phyloP scores from a whole-genome alignment of 2,113 vertebrate genomes.

The Periophthalmus modestus region DNA sequence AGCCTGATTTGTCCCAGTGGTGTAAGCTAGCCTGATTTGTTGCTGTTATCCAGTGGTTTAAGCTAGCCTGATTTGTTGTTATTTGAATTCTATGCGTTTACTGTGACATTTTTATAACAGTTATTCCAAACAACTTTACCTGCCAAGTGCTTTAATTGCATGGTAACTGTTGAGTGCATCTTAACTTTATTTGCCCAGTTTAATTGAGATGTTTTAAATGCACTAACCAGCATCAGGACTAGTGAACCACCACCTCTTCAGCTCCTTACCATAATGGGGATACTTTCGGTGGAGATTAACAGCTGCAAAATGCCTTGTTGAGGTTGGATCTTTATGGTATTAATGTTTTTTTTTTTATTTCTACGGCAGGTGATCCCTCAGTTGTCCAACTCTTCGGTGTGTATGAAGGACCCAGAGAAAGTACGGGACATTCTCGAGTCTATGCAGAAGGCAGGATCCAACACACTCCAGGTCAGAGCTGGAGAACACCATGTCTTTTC shows the following conservation, averaged over 20 bases:
- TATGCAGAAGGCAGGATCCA: constrained; percentile 76
- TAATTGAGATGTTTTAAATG: neutral
- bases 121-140: neutral
- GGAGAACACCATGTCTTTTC: neutral
- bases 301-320: too few species aligned
- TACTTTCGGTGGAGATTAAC: too few species aligned
- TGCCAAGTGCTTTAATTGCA: neutral
- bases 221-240: neutral
- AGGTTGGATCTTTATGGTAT: too few species aligned
- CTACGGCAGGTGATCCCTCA: constrained; percentile 70
- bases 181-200: neutral
- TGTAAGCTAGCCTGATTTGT: neutral
- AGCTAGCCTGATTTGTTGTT: neutral
- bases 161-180: neutral
- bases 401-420: constrained; percentile 78
- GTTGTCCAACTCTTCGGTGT: constrained; percentile 80
- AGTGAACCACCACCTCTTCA: neutral
- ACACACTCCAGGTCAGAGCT: constrained; percentile 83
- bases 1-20: neutral
- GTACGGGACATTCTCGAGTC: constrained; percentile 75
- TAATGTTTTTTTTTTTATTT: neutral
- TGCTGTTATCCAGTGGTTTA: neutral
- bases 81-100: neutral
- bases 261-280: neutral
- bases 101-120: neutral